Percentiles rank a stretch among this genome's conserved stretches.
Conservation (phyloP, 1,140 invertebrate genomes). For the Diorhabda carinulata region DNA sequence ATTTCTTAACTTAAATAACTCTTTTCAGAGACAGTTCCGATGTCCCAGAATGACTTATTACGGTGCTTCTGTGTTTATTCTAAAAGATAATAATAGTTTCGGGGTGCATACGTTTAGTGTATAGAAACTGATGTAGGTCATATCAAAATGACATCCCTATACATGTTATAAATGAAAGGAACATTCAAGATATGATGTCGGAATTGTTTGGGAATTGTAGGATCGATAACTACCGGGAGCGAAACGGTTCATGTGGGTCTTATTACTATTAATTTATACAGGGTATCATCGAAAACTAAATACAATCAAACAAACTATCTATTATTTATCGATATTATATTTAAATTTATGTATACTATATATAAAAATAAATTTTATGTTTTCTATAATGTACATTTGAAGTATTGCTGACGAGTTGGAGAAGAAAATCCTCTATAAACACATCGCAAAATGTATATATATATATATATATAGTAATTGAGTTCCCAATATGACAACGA, state of each 20-base stretch:
- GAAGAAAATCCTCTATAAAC: background rate
- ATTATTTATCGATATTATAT: background rate
- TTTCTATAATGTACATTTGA: background rate
- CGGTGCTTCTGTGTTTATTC: background rate
- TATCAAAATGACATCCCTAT: slow-evolving; percentile 2
- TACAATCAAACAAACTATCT: background rate
- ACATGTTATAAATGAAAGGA: background rate
- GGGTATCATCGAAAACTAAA: background rate
- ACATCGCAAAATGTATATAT: background rate
- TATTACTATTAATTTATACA: too few relatives aligned
- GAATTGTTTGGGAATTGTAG: background rate
- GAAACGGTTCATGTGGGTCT: too few relatives aligned
- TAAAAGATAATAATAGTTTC: background rate
- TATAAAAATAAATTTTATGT: background rate
- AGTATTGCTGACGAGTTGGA: background rate
- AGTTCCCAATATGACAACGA: background rate
- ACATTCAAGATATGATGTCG: background rate
- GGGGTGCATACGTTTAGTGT: background rate
- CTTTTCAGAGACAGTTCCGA: background rate
- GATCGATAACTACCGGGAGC: background rate
- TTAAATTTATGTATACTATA: background rate
- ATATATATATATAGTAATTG: background rate
- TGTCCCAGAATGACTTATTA: background rate
- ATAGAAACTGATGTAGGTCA: background rate
- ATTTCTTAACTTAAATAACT: background rate